phyloP scores from a whole-genome alignment of 1,140 invertebrate genomes.

The Stegodyphus mimosarum region DNA sequence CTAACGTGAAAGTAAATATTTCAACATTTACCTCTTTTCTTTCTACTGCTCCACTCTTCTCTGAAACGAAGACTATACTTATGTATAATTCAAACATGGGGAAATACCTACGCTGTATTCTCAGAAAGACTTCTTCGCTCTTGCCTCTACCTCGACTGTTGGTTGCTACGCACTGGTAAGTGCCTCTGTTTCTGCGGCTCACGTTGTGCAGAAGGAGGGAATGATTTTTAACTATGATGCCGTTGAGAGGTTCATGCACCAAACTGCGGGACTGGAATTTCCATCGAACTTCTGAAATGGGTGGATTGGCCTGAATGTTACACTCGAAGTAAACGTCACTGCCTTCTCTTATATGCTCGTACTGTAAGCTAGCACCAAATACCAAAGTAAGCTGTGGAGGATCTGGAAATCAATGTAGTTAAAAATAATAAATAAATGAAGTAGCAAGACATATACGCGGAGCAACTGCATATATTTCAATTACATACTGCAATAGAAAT shows the following conservation, averaged over 20 bases:
- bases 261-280: slow-evolving; percentile 75
- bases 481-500: too few species aligned
- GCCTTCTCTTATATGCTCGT: slow-evolving; percentile 80
- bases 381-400: slow-evolving; percentile 83
- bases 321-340: slow-evolving; percentile 92
- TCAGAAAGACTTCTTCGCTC: slow-evolving; percentile 82
- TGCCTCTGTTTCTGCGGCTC: slow-evolving; percentile 64
- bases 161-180: slow-evolving; percentile 87
- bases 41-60: too few species aligned
- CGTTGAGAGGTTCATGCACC: slow-evolving; percentile 69
- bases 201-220: slow-evolving; percentile 69
- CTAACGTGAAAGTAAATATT: too few species aligned
- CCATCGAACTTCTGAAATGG: slow-evolving; percentile 82
- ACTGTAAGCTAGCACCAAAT: slow-evolving; percentile 85
- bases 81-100: too few species aligned
- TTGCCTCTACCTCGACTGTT: slow-evolving; percentile 89
- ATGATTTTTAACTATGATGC: slow-evolving; percentile 82
- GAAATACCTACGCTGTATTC: slow-evolving; percentile 75
- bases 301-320: slow-evolving; percentile 87
- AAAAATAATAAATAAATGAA: too few species aligned
- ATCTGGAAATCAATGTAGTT: slow-evolving; percentile 72
- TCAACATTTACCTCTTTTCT: too few species aligned
- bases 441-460: too few species aligned
- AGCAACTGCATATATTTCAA: too few species aligned
- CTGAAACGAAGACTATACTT: too few species aligned